Conservation (phyloP, 2,797 vertebrate genomes). For the Carapus acus region DNA sequence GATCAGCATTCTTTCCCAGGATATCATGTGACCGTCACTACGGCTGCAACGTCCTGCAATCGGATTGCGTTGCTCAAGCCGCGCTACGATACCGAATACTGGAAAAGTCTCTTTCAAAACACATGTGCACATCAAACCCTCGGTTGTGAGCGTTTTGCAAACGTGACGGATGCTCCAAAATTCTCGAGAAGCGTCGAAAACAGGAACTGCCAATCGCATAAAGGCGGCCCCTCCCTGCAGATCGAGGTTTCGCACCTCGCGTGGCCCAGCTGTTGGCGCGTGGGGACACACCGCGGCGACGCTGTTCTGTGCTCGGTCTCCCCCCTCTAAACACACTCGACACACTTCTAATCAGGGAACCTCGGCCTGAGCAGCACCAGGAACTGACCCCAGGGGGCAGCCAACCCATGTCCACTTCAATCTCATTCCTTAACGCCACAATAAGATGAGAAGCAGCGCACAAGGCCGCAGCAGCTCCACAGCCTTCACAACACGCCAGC, state of each 20-base stretch:
- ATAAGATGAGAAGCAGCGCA: slow-evolving; percentile 4
- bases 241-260: slow-evolving; percentile 47
- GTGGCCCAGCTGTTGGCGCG: slow-evolving; percentile 50
- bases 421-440: slow-evolving; percentile 19
- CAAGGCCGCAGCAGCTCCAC: neutral
- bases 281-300: neutral
- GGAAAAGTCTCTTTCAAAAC: slow-evolving; percentile 58
- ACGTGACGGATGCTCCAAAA: slow-evolving; percentile 39
- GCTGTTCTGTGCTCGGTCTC: neutral
- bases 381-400: slow-evolving; percentile 9
- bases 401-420: slow-evolving; percentile 19
- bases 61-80: slow-evolving; percentile 35
- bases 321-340: slow-evolving; percentile 3
- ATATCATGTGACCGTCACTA: slow-evolving; percentile 4
- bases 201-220: slow-evolving; percentile 64
- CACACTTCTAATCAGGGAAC: slow-evolving; percentile 15
- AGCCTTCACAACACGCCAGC: slow-evolving; percentile 1
- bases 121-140: neutral
- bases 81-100: slow-evolving; percentile 19
- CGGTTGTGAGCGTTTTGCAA: slow-evolving; percentile 33
- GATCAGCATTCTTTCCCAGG: neutral
- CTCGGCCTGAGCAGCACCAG: slow-evolving; percentile 10
- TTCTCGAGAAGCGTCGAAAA: slow-evolving; percentile 63
- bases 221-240: slow-evolving; percentile 58
- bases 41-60: slow-evolving; percentile 21